A percentile compares a stretch with the other conserved stretches of the same genome.
Evolutionary conservation across 35 echinoderm and acorn worm genomes (phyloP).

Genomic region (Lytechinus pictus): DNA sequence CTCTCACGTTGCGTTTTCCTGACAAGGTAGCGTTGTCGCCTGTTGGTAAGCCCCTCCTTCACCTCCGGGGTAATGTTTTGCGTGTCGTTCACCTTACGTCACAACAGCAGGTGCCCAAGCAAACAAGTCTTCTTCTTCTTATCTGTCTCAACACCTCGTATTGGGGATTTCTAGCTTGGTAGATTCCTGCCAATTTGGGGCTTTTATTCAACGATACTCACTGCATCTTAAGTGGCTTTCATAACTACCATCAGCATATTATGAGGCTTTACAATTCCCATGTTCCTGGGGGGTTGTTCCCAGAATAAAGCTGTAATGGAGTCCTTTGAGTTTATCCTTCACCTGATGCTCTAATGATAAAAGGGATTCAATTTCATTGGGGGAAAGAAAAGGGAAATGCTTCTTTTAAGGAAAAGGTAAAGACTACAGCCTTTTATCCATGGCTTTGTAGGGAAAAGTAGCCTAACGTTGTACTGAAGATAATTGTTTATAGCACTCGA

Average conservation of each 20-base stretch:
- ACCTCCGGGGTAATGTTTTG: conserved; percentile 9
- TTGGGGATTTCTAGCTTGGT: background rate
- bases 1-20: background rate
- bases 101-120: background rate
- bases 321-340: background rate
- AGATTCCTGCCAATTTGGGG: background rate
- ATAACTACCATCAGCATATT: background rate
- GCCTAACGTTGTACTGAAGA: background rate
- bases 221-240: background rate
- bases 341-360: background rate
- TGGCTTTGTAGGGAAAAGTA: background rate
- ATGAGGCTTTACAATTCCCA: background rate
- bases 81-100: conserved; percentile 16
- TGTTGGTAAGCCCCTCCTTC: background rate
- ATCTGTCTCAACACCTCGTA: background rate
- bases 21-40: background rate
- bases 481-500: background rate
- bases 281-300: background rate
- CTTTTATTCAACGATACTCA: background rate
- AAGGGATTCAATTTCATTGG: background rate
- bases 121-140: background rate
- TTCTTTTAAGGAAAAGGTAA: background rate
- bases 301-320: background rate
- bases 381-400: background rate
- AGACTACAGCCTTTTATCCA: background rate